phyloP scores from a whole-genome alignment of 2,797 vertebrate genomes.

The Tauraco hartlaubi region DNA sequence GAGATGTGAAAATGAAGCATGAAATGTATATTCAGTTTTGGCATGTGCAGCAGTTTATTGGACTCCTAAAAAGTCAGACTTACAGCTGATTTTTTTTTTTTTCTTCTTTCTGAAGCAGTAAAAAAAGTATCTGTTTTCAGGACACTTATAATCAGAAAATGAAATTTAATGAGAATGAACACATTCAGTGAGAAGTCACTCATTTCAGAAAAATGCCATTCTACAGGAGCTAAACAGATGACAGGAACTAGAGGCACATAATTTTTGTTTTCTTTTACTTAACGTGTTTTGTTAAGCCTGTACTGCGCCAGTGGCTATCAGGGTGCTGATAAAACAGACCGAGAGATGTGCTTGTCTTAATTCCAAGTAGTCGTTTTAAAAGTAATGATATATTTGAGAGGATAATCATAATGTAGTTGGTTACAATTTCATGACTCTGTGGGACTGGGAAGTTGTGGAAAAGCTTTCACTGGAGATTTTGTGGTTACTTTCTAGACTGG shows the following conservation, averaged over 20 bases:
- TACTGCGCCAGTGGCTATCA: not conserved
- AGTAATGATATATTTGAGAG: not conserved
- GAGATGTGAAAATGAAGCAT: not conserved
- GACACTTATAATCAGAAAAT: not conserved
- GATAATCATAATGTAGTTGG: not conserved
- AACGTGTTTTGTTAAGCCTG: not conserved
- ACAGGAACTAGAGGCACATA: not conserved
- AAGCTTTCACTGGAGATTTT: not conserved
- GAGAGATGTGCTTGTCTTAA: not conserved
- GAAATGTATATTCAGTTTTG: not conserved
- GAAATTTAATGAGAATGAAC: constrained; percentile 1
- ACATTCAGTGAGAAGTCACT: not conserved
- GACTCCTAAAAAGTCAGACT: not conserved
- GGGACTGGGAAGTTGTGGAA: not conserved
- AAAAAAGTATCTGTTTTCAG: not conserved
- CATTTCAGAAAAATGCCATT: not conserved
- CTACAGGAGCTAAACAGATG: not conserved
- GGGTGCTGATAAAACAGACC: not conserved
- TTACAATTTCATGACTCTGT: not conserved
- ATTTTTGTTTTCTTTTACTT: not conserved
- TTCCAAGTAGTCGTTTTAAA: not conserved
- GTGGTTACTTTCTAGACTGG: not conserved
- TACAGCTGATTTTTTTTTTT: not conserved
- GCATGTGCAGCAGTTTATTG: not conserved
- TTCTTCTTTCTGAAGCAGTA: not conserved